Base-by-base conservation (phyloP, 2,888 invertebrate genomes). In the Himalopsyche kuldschensis region DNA sequence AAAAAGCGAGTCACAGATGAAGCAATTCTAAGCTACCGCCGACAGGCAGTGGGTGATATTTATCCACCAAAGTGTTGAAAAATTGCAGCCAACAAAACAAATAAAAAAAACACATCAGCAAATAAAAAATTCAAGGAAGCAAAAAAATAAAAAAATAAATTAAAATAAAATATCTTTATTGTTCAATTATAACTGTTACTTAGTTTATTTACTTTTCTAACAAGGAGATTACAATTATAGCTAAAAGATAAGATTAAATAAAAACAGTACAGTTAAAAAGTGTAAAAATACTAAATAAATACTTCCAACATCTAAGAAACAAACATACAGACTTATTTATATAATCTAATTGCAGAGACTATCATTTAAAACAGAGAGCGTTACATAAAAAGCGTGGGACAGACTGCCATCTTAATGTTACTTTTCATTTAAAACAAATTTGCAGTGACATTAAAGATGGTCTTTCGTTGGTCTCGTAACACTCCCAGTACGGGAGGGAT, bases 71-170 rank as follows among this genome's bases (percentile, higher is more conserved):
- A 41, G 41, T 41, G 41, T 41, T 41, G 11, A 15, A 6, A 35
- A 8, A 10, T 35, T 6, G 10, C 69, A 27, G 24, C 30, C 30
- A 27, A 30, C 30, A 27, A 80, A 35, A n/a, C 0, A 31, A 46
- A 30, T 6, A 17, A 75, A 89, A 90, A 89, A 88, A 89, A 89
- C 89, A 90, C 90, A 91, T 90, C 47, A 75, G 79, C 79, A 89
- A 92, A 92, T 91, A 90, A 89, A 91, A 90, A 90, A 87, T 80
- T 89, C 87, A 85, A 82, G 87, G 86, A 87, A 87, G 86, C 84
- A 86, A 87, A 87, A 87, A 15, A 85, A 87, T 86, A 84, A 87
- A 87, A 87, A 87, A 88, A 88, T 87, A 87, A 88, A 88, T 87
- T 87, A 87, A 88, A 79, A 81, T 79, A 82, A 82, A 81, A 83